A percentile compares a stretch with the other conserved stretches of the same genome.
Evolutionary conservation across 2,113 vertebrate species (phyloP).

Genomic region (Sceloporus tristichus): DNA sequence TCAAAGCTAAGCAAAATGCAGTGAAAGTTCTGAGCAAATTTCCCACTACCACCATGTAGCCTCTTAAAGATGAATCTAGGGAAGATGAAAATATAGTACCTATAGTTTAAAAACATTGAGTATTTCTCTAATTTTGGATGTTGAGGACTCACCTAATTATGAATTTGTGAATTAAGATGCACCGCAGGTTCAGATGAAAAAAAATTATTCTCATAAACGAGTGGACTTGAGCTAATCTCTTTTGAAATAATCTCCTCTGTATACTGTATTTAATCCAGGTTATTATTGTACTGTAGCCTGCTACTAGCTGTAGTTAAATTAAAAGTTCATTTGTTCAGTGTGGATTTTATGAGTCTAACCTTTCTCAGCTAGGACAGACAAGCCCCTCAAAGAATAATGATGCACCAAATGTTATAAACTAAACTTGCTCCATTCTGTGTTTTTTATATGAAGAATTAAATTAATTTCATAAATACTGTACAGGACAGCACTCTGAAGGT

Average conservation of each 20-base stretch:
- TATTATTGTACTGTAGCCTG: slow-evolving; percentile 22
- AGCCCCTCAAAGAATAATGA: slow-evolving; percentile 33
- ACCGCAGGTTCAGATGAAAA: slow-evolving; percentile 24
- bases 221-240: slow-evolving; percentile 13
- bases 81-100: background rate
- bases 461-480: slow-evolving; percentile 52
- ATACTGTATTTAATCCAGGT: slow-evolving; percentile 40
- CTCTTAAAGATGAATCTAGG: background rate
- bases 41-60: slow-evolving; percentile 11
- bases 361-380: slow-evolving; percentile 25
- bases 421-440: slow-evolving; percentile 24
- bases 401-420: slow-evolving; percentile 40
- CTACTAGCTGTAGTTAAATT: slow-evolving; percentile 49
- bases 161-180: slow-evolving; percentile 34
- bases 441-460: slow-evolving; percentile 52
- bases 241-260: slow-evolving; percentile 5
- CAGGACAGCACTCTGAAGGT: slow-evolving; percentile 45
- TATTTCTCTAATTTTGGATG: background rate
- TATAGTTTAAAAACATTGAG: slow-evolving; percentile 5
- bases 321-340: slow-evolving; percentile 28
- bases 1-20: slow-evolving; percentile 31
- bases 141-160: background rate
- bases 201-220: slow-evolving; percentile 16
- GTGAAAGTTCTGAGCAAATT: background rate
- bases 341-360: slow-evolving; percentile 33